phyloP scores from a whole-genome alignment of 2,888 invertebrate genomes.

The Cephus rjabovi region DNA sequence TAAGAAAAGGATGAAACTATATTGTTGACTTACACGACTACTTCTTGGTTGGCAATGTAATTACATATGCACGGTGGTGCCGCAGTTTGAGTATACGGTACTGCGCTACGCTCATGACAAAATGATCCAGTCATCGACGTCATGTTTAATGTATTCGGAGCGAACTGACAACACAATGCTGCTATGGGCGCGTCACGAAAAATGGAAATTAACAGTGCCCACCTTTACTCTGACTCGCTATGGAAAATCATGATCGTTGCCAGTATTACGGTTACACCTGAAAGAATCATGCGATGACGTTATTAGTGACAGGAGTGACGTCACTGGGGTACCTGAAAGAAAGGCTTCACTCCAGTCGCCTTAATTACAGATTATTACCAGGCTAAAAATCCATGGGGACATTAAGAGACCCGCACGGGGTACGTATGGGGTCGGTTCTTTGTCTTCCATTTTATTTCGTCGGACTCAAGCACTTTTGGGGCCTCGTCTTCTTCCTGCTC shows the following conservation, averaged over 20 bases:
- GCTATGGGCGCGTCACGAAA: slow-evolving; percentile 50
- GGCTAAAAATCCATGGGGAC: background rate
- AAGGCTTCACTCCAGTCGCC: background rate
- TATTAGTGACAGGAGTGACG: background rate
- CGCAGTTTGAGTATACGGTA: slow-evolving; percentile 15
- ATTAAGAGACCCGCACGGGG: background rate
- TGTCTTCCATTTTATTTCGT: background rate
- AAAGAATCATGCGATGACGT: background rate
- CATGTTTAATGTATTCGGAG: slow-evolving; percentile 55
- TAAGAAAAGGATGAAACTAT: background rate
- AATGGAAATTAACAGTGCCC: slow-evolving; percentile 40
- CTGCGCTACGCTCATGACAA: slow-evolving; percentile 37
- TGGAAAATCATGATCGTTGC: background rate
- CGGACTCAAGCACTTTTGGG: background rate
- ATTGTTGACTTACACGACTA: slow-evolving; percentile 2
- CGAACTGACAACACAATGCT: slow-evolving; percentile 47
- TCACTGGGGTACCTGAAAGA: background rate
- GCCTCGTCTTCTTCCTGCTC: background rate
- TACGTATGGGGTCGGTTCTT: background rate
- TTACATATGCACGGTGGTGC: slow-evolving; percentile 42
- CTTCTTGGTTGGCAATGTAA: slow-evolving; percentile 23
- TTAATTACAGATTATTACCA: background rate
- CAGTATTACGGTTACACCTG: background rate
- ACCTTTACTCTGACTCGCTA: background rate
- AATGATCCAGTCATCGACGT: slow-evolving; percentile 50